A percentile compares a stretch with the other conserved stretches of the same genome.
Conservation (phyloP, 2,797 vertebrate species). For the Paramormyrops hopkinsi region DNA sequence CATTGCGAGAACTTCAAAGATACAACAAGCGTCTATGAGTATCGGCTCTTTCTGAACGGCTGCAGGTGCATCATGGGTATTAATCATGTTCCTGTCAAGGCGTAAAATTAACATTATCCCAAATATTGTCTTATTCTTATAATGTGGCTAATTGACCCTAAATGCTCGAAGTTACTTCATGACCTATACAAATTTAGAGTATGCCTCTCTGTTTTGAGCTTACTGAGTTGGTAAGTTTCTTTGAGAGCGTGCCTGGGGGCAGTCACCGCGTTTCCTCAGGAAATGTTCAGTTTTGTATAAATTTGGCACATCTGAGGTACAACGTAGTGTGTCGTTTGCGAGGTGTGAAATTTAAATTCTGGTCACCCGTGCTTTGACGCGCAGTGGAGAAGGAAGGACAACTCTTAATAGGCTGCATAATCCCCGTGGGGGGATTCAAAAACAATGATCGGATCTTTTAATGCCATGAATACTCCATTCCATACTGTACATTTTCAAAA, state of each 20-base stretch:
- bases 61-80: background rate
- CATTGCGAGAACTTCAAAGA: background rate
- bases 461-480: background rate
- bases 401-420: background rate
- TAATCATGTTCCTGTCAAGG: background rate
- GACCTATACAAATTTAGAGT: background rate
- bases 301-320: background rate
- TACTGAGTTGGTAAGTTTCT: background rate
- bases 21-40: background rate
- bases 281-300: background rate
- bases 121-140: background rate
- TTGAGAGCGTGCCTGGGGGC: background rate
- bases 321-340: background rate
- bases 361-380: background rate
- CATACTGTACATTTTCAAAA: background rate
- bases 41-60: background rate
- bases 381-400: background rate
- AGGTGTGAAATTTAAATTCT: background rate
- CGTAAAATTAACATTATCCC: background rate
- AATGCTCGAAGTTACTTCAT: background rate
- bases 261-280: background rate
- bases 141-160: background rate
- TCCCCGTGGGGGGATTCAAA: background rate
- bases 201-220: background rate
- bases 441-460: background rate